phyloP scores from a whole-genome alignment of 2,888 invertebrate genomes.

The Aphidoletes aphidimyza region DNA sequence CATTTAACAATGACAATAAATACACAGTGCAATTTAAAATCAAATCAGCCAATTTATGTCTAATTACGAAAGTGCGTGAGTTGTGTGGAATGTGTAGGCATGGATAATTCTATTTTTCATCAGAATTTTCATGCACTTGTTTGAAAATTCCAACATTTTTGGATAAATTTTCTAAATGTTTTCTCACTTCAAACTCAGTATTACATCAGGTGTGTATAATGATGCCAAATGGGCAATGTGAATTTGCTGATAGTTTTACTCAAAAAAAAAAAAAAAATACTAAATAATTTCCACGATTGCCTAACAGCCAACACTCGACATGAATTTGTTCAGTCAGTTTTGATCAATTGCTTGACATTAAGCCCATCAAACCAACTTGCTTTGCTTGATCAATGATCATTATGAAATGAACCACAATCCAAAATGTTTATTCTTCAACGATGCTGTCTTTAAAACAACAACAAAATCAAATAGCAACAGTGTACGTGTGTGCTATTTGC shows the following conservation, averaged over 20 bases:
- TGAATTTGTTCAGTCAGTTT: background rate
- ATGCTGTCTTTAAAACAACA: too few relatives aligned
- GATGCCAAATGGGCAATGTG: background rate
- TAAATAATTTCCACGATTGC: background rate
- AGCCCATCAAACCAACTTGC: slow-evolving; percentile 13
- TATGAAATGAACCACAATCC: slow-evolving; percentile 15
- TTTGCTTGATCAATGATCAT: background rate
- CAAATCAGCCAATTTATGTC: background rate
- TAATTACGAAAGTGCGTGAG: background rate
- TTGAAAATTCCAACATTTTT: background rate
- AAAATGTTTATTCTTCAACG: too few relatives aligned
- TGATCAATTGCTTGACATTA: background rate
- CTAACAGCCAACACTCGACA: background rate
- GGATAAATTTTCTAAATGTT: background rate
- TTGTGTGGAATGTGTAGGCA: background rate
- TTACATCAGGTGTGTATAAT: too few relatives aligned
- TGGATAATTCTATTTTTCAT: background rate
- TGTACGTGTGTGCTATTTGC: too few relatives aligned
- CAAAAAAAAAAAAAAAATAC: background rate
- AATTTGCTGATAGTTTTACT: background rate
- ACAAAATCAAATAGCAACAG: too few relatives aligned
- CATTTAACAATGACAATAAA: background rate
- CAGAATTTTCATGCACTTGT: background rate
- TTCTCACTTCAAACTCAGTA: background rate
- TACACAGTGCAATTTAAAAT: background rate